Base-by-base conservation (phyloP, 2,888 invertebrate genomes). In the Cataglyphis albicans region DNA sequence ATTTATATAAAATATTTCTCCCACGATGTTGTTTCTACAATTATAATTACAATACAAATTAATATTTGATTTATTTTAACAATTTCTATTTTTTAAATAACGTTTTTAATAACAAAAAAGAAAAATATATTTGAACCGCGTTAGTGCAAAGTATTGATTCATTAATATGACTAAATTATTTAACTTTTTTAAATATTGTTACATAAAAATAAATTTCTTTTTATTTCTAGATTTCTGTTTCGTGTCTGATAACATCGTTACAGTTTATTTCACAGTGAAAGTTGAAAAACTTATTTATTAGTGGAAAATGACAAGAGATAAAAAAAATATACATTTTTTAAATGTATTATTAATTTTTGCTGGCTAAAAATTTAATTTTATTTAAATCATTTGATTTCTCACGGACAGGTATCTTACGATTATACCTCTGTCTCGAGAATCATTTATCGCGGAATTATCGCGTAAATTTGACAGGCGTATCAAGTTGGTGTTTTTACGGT, bases 321-420 rank as follows among this genome's bases (percentile, higher is more conserved):
- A 21, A 76, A 29, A 41, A n/a, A 7, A 48, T n/a, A 48, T 1
- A 57, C 21, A n/a, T 52, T 76, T 76, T 59, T 67, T n/a, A 0
- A 59, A 67, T 68, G 68, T 67, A 57, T 68, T 41, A 55, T 38
- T 5, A 29, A 52, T 67, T 52, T 25, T 3, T 25, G 0, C 38
- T 41, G 52, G 15, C 4, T 21, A 52, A 5, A n/a, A 41, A 57
- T 78, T 70, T 41, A 6, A 57, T 76, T 78, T 68, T 57, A 78
- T 41, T 1, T 38, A 38, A 38, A 29, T 55, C 12, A 41, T 18
- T 41, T 12, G 38, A n/a, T 57, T 57, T 38, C 21, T 1, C 15
- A 35, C 2, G n/a, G 41, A 18, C 65, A 38, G 6, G 12, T 5
- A 25, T 55, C 41, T 38, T 61, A 74, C 21, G 6, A 25, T 25